Percentiles rank a stretch among this genome's conserved stretches.
Conservation (phyloP, 2,113 vertebrate species). For the Alethe diademata region DNA sequence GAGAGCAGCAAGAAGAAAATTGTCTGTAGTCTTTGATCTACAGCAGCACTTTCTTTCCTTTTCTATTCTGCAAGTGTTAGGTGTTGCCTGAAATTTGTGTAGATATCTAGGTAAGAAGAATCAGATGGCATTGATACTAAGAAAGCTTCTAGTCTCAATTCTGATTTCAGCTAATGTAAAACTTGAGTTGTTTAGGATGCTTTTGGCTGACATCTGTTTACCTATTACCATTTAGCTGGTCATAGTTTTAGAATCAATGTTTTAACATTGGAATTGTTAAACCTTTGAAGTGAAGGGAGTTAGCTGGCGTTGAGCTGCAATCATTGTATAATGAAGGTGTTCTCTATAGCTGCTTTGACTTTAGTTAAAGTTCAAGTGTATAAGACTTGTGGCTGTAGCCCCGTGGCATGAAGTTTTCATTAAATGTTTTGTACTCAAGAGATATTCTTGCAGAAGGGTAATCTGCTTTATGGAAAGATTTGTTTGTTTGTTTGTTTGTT, state of each 20-base stretch:
- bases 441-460: not conserved
- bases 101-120: not conserved
- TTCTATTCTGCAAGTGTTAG: not conserved
- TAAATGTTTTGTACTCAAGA: not conserved
- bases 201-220: not conserved
- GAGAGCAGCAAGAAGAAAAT: not conserved
- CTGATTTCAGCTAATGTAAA: not conserved
- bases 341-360: not conserved
- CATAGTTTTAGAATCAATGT: not conserved
- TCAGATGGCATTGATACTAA: not conserved
- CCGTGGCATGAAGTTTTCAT: not conserved
- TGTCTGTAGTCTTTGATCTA: not conserved
- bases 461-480: not conserved
- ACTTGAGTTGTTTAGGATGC: not conserved
- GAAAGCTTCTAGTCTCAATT: not conserved
- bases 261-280: not conserved
- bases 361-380: not conserved
- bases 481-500: not conserved
- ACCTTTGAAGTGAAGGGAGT: not conserved
- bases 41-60: not conserved
- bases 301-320: not conserved
- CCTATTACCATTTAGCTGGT: not conserved
- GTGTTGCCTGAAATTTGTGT: not conserved
- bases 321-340: accelerated
- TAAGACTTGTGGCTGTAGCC: not conserved